Percentiles rank a stretch among this genome's conserved stretches.
phyloP scores from a whole-genome alignment of 2,797 vertebrate species.

The Trichosurus vulpecula region DNA sequence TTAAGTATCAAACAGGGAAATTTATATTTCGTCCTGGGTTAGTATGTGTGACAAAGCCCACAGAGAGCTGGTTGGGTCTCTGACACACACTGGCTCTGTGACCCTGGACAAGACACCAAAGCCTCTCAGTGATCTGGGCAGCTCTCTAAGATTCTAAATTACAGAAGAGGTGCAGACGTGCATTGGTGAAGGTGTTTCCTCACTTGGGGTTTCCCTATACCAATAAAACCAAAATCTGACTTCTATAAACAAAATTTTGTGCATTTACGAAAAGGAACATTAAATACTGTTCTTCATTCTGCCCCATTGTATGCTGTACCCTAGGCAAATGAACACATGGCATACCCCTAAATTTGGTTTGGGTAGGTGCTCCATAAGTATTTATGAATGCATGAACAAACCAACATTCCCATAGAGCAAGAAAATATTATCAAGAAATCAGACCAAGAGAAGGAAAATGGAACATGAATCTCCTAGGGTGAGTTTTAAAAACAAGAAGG shows the following conservation, averaged over 20 bases:
- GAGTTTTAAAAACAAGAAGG: background rate
- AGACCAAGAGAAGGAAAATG: background rate
- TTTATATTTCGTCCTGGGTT: background rate
- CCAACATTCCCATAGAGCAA: background rate
- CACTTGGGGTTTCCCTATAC: background rate
- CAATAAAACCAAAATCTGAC: background rate
- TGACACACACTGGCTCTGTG: background rate
- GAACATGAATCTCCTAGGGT: background rate
- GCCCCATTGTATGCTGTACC: background rate
- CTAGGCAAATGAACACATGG: background rate
- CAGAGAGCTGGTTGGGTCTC: background rate
- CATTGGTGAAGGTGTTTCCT: background rate
- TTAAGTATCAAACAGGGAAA: background rate
- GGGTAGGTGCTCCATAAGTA: background rate
- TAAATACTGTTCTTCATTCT: background rate
- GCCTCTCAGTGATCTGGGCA: background rate
- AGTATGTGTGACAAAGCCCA: no score
- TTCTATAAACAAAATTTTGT: background rate
- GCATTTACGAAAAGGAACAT: background rate
- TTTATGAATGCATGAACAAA: background rate
- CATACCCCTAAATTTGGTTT: background rate
- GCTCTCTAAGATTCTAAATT: background rate
- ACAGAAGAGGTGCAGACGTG: background rate
- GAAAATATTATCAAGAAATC: background rate
- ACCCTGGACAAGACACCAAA: background rate